Base-by-base conservation (phyloP, 2,113 vertebrate genomes). In the Bagarius yarrelli region DNA sequence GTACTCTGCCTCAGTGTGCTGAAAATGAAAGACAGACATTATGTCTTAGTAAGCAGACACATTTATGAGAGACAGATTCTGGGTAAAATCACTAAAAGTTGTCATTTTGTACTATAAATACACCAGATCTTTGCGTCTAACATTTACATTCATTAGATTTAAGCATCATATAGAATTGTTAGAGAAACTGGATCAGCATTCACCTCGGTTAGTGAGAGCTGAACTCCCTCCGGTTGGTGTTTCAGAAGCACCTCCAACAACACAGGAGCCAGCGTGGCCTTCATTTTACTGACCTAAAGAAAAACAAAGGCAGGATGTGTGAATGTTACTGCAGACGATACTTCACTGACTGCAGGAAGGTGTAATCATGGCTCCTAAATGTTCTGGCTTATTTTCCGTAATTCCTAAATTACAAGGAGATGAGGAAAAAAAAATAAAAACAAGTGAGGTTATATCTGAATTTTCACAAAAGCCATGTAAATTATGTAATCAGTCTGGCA, bases 151-250 rank as follows among this genome's bases (percentile, higher is more conserved):
- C 23, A 3, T 16, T 3, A 32, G 14, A 47, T 25, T n/a, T 50
- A n/a, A 70, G 25, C 6, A 79, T 14, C 32, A 50, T 36, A 57
- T 6, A 69, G 18, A 4, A 21, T 23, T 3, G 27, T 40, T 14
- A 55, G 4, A 0, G 0, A n/a, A 18, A 53, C 23, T 12, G 30
- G 63, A 14, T 18, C 19, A 16, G 36, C 40, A 61, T 89, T 34
- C 86, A 97, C 96, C 96, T 95, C 92, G 32, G 89, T 94, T 66
- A 98, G 80, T 9, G 90, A 83, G 9, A 99, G 89, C 19, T 92
- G 89, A 44, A 99, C 93, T 60, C 97, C 97, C 83, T 98, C 97
- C 0, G 97, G 97, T 84, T 96, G 96, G 84, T 90, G 96, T 44
- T 89, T 95, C 66, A 96, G 88, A 21, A 98, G 85, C 23, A 96